phyloP scores from a whole-genome alignment of 2,113 vertebrate species.

The Oenanthe melanoleuca region DNA sequence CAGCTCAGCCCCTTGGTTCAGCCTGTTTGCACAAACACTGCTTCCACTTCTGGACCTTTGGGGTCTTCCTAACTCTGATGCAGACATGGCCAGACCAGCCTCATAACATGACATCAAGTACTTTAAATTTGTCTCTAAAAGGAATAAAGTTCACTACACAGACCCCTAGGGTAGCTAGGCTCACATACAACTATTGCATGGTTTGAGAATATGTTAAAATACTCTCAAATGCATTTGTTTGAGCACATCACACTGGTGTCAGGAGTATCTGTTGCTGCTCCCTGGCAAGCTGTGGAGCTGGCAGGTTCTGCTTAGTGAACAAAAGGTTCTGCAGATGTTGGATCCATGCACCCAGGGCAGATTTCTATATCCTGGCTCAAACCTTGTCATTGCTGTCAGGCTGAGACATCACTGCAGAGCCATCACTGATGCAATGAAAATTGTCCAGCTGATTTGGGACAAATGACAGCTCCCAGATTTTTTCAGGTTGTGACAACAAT shows the following conservation, averaged over 20 bases:
- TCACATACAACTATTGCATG: not conserved
- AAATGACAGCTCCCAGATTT: not conserved
- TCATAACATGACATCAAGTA: not conserved
- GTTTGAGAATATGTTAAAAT: not conserved
- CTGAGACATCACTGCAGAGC: not conserved
- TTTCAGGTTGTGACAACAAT: not conserved
- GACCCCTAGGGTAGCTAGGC: not conserved
- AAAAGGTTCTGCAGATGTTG: not conserved
- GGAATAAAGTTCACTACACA: not conserved
- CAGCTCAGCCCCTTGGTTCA: not conserved
- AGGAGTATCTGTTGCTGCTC: not conserved
- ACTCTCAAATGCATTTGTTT: not conserved
- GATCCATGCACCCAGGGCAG: not conserved
- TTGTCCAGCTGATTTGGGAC: not conserved
- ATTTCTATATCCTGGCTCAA: not conserved
- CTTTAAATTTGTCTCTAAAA: not conserved
- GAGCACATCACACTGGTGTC: not conserved
- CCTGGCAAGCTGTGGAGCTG: not conserved
- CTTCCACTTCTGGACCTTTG: not conserved
- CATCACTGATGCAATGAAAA: not conserved
- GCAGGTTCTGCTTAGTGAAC: not conserved
- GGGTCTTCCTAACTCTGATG: not conserved
- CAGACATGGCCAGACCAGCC: not conserved
- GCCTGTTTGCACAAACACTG: not conserved
- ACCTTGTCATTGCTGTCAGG: rapidly evolving